Evolutionary conservation across 2,797 vertebrate species (phyloP).

Genomic region (Harpagifer antarcticus): DNA sequence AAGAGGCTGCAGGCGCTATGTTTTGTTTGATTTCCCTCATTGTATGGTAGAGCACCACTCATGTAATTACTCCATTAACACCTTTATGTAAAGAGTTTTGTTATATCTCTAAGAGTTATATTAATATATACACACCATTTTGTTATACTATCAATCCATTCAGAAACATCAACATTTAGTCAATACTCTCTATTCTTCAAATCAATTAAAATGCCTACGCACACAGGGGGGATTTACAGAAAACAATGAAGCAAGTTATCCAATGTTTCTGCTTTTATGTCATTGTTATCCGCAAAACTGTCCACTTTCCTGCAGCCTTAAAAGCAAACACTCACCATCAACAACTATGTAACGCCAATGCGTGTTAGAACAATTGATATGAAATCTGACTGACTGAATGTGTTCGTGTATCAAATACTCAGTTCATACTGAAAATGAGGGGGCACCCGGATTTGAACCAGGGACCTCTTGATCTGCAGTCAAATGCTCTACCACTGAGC

Average conservation of each 20-base stretch:
- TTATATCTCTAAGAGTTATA: too few relatives aligned
- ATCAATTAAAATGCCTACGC: not conserved
- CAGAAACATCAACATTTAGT: too few relatives aligned
- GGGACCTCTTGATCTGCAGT: slow-evolving; percentile 85
- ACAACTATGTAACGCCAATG: not conserved
- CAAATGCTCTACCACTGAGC: slow-evolving; percentile 85
- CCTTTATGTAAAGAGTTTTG: too few relatives aligned
- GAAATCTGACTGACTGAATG: not conserved
- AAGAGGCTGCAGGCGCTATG: not conserved
- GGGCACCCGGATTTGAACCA: slow-evolving; percentile 85
- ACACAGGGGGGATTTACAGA: not conserved
- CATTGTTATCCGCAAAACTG: too few relatives aligned
- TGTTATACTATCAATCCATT: too few relatives aligned
- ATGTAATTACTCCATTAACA: too few relatives aligned
- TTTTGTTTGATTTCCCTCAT: not conserved
- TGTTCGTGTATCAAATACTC: not conserved
- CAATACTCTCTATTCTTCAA: too few relatives aligned
- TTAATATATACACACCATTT: too few relatives aligned
- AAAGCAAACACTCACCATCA: not conserved
- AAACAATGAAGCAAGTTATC: not conserved
- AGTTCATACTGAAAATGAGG: slow-evolving; percentile 49
- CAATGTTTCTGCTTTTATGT: too few relatives aligned
- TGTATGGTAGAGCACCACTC: not conserved
- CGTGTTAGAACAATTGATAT: too few relatives aligned
- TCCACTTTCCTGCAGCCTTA: not conserved